Conservation (phyloP, 2,797 vertebrate species). For the Chaenodraco wilsoni region DNA sequence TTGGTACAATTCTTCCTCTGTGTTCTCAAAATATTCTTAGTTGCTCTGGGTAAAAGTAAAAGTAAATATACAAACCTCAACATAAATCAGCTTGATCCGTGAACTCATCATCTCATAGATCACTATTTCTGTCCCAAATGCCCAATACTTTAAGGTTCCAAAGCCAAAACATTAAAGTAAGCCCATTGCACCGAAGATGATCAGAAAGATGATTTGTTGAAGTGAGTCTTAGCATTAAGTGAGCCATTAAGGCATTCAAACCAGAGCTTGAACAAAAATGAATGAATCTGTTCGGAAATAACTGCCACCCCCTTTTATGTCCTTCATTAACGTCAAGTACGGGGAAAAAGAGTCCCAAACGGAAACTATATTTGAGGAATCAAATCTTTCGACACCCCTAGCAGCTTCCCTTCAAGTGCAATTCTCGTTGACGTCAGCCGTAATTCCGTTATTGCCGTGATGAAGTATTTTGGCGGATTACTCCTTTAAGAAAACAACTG, state of each 20-base stretch:
- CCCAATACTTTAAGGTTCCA: conserved; percentile 16
- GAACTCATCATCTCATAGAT: not conserved
- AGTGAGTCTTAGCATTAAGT: conserved; percentile 23
- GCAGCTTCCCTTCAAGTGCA: conserved; percentile 65
- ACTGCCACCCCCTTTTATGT: conserved; percentile 41
- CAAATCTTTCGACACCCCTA: conserved; percentile 72
- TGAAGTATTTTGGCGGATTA: conserved; percentile 72
- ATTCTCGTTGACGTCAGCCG: conserved; percentile 76
- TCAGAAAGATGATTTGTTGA: conserved; percentile 29
- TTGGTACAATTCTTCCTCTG: not conserved
- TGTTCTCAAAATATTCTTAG: not conserved
- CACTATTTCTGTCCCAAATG: conserved; percentile 1
- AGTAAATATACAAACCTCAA: conserved; percentile 15
- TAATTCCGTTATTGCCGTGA: conserved; percentile 75
- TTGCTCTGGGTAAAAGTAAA: not conserved
- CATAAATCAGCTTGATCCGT: conserved; percentile 3
- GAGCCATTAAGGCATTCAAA: conserved; percentile 12
- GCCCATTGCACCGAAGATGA: conserved; percentile 16
- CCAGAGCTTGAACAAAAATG: conserved; percentile 19
- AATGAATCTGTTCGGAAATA: conserved; percentile 58
- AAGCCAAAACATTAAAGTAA: conserved; percentile 1
- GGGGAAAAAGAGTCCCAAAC: conserved; percentile 30
- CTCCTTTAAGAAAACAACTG: conserved; percentile 74
- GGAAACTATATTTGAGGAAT: conserved; percentile 68
- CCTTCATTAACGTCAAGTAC: conserved; percentile 51